phyloP scores from a whole-genome alignment of 2,888 invertebrate genomes.

The Aelia acuminata region DNA sequence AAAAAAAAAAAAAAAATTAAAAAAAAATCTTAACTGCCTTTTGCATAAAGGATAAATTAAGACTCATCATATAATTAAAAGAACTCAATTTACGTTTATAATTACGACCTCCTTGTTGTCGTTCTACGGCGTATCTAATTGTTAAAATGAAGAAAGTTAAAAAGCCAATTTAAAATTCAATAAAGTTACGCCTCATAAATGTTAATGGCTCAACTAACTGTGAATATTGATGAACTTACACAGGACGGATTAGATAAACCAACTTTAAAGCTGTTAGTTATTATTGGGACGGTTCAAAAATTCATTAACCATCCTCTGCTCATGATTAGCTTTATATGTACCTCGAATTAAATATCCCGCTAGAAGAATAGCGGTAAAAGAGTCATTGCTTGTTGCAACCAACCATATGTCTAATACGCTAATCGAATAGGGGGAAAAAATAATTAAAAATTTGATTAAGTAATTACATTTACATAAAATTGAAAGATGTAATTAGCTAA shows the following conservation, averaged over 20 bases:
- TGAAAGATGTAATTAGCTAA: background rate
- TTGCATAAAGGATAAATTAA: background rate
- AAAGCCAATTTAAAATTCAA: constrained; percentile 21
- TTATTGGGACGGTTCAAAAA: background rate
- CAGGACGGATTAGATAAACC: background rate
- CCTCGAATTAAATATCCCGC: background rate
- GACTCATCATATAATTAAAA: background rate
- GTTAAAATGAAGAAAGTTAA: constrained; percentile 10
- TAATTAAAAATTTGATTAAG: no score
- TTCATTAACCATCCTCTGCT: background rate
- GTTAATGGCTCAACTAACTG: constrained; percentile 38
- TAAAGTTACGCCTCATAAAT: constrained; percentile 26
- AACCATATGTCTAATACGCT: background rate
- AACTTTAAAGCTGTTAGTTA: background rate
- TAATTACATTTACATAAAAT: background rate
- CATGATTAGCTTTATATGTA: background rate
- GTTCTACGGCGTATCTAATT: background rate
- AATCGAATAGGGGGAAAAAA: no score
- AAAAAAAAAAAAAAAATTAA: no score
- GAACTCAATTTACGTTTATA: background rate
- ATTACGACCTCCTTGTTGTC: background rate
- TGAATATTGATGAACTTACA: background rate
- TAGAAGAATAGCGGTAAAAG: background rate
- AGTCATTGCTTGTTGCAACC: background rate
- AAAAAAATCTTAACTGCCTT: background rate